phyloP scores from a whole-genome alignment of 1,140 invertebrate genomes.

The Bursaphelenchus mucronatus region DNA sequence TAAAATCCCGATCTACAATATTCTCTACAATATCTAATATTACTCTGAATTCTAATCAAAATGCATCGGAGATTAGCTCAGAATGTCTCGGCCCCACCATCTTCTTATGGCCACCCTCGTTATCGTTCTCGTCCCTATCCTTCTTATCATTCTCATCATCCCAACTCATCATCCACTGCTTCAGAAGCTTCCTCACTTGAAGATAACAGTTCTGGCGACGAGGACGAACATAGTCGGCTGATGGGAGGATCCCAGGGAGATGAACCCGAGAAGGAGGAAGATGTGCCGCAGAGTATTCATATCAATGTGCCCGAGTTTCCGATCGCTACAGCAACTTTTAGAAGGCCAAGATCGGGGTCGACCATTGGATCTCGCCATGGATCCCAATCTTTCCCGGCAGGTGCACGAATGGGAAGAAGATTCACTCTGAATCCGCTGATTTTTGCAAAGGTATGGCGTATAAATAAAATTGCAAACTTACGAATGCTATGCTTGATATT shows the following conservation, averaged over 20 bases:
- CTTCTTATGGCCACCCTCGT: no score
- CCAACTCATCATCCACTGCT: no score
- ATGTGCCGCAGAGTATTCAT: slow-evolving; percentile 21
- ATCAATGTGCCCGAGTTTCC: slow-evolving; percentile 22
- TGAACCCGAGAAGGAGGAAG: slow-evolving; percentile 6
- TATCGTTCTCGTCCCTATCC: no score
- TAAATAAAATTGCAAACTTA: slow-evolving; percentile 24
- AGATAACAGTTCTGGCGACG: slow-evolving; percentile 4
- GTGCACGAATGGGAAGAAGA: slow-evolving; percentile 37
- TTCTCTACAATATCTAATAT: no score
- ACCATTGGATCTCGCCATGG: slow-evolving; percentile 21
- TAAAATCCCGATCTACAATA: no score
- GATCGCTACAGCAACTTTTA: slow-evolving; percentile 17
- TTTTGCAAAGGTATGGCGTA: slow-evolving; percentile 51
- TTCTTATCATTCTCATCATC: no score
- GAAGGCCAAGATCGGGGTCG: slow-evolving; percentile 14
- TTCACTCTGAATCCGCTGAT: slow-evolving; percentile 60
- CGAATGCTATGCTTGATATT: slow-evolving; percentile 10
- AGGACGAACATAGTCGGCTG: slow-evolving; percentile 1
- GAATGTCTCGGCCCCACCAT: no score
- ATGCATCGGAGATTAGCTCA: no score
- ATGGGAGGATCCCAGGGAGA: not conserved
- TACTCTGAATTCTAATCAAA: no score
- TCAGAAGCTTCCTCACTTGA: not conserved
- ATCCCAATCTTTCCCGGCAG: slow-evolving; percentile 9